A percentile compares a stretch with the other conserved stretches of the same genome.
Conservation (phyloP, 64 coral and sea anemone species). For the Montipora sp. region DNA sequence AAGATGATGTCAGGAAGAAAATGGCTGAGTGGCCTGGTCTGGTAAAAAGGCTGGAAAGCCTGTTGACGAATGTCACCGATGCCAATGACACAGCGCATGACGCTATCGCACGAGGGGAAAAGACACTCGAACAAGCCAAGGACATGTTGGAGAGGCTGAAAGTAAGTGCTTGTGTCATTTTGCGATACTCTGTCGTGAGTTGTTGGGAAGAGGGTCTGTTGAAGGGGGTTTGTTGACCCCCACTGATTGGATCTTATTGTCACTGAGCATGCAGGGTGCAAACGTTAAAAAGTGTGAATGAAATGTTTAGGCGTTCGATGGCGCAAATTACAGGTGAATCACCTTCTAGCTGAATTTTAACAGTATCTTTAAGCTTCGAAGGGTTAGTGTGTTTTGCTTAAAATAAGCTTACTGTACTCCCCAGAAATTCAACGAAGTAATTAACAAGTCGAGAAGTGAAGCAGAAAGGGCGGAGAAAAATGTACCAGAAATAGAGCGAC, state of each 20-base stretch:
- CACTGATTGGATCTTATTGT: no score
- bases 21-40: constrained; percentile 86
- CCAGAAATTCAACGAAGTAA: constrained; percentile 89
- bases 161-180: constrained; percentile 15
- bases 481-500: constrained; percentile 84
- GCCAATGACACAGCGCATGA: constrained; percentile 82
- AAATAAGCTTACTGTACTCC: constrained; percentile 13
- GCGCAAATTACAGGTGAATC: no score
- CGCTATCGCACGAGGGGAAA: constrained; percentile 83
- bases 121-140: constrained; percentile 71
- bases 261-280: no score
- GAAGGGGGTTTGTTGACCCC: no score
- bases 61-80: constrained; percentile 58
- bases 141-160: constrained; percentile 69
- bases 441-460: constrained; percentile 79
- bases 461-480: constrained; percentile 80
- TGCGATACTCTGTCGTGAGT: no score
- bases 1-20: constrained; percentile 81
- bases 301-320: no score
- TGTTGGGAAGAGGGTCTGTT: no score
- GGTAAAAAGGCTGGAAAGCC: constrained; percentile 51
- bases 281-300: no score
- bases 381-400: not conserved
- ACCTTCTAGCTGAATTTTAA: no score
- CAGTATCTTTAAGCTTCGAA: not conserved